These are phyloP conservation scores for Cryptus viduatorius DNA, from an alignment of 2,888 invertebrate species.

Conservation along the genomic window DNA sequence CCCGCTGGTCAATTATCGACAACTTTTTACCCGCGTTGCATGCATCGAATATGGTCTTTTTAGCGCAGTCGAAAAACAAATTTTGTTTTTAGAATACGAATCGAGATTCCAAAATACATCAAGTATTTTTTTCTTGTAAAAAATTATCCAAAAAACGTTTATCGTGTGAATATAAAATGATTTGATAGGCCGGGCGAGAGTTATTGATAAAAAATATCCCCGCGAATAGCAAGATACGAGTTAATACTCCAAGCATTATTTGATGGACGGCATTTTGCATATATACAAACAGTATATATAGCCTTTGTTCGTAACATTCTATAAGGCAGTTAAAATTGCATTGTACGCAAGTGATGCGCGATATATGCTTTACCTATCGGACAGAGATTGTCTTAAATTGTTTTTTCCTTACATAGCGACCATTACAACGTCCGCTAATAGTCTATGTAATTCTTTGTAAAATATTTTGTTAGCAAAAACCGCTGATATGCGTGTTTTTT, in stretches of 20 bases:
- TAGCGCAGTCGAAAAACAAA: no score
- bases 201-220: not conserved
- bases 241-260: not conserved
- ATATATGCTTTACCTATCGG: not conserved
- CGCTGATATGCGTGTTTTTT: not conserved
- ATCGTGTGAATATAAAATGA: not conserved
- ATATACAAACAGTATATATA: slow-evolving; percentile 5
- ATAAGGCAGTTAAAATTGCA: slow-evolving; percentile 24
- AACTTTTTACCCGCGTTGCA: no score
- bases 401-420: not conserved
- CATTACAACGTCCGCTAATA: not conserved
- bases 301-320: slow-evolving; percentile 33
- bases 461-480: not conserved
- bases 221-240: not conserved
- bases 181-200: slow-evolving; percentile 10
- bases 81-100: not conserved
- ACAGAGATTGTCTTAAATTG: slow-evolving; percentile 8
- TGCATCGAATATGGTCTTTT: no score
- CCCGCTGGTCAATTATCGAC: no score
- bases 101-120: no score
- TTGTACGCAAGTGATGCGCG: not conserved
- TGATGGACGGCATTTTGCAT: not conserved
- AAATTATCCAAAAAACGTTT: not conserved
- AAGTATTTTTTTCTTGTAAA: not conserved
- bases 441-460: not conserved